phyloP scores from a whole-genome alignment of 2,888 invertebrate species.

The Orgyia antiqua region DNA sequence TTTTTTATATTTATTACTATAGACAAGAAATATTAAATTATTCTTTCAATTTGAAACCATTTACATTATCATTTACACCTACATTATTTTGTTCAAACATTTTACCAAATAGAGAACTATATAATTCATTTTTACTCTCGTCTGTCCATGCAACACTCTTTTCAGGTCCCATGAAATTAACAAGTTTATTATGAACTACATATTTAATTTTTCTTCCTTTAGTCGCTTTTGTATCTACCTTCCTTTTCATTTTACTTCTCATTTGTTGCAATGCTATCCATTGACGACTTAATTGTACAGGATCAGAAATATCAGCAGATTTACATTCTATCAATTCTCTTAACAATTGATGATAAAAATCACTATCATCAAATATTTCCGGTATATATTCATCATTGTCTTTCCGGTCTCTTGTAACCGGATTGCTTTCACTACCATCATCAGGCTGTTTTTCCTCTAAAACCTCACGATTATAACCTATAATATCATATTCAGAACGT shows the following conservation, averaged over 20 bases:
- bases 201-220: slow-evolving; percentile 95
- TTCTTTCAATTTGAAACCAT: slow-evolving; percentile 48
- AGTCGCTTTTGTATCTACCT: slow-evolving; percentile 94
- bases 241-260: slow-evolving; percentile 93
- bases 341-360: slow-evolving; percentile 96
- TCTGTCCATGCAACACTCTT: slow-evolving; percentile 83
- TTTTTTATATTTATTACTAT: too few relatives aligned
- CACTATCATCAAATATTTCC: slow-evolving; percentile 97
- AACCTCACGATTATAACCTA: slow-evolving; percentile 73
- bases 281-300: slow-evolving; percentile 90
- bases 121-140: slow-evolving; percentile 88
- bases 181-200: slow-evolving; percentile 89
- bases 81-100: slow-evolving; percentile 67
- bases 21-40: too few relatives aligned
- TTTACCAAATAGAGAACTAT: slow-evolving; percentile 88
- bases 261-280: slow-evolving; percentile 95
- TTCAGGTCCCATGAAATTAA: slow-evolving; percentile 94
- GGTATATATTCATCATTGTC: slow-evolving; percentile 81
- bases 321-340: slow-evolving; percentile 95
- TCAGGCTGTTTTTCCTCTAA: slow-evolving; percentile 27
- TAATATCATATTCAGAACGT: slow-evolving; percentile 83
- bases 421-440: slow-evolving; percentile 32
- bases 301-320: slow-evolving; percentile 89
- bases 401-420: slow-evolving; percentile 41
- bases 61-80: slow-evolving; percentile 51